phyloP scores from a whole-genome alignment of 1,140 invertebrate species.

The Papilio glaucus region DNA sequence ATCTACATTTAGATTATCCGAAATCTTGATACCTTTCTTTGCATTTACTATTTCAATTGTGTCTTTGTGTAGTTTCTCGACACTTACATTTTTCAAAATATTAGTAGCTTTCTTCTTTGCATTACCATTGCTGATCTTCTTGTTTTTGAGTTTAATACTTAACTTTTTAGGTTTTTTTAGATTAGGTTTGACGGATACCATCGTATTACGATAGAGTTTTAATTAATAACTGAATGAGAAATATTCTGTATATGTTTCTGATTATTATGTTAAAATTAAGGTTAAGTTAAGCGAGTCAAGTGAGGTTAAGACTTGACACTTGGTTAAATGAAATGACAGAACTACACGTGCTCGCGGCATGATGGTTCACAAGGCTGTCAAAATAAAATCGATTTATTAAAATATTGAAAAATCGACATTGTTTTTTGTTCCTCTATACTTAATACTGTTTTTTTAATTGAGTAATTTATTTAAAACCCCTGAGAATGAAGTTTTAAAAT shows the following conservation, averaged over 20 bases:
- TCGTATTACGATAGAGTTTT: conserved; percentile 21
- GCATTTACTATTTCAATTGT: conserved; percentile 32
- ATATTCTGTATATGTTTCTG: too few relatives aligned
- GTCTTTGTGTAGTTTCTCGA: neutral
- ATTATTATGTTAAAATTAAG: too few relatives aligned
- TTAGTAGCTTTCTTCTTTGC: conserved; percentile 39
- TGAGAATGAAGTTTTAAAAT: too few relatives aligned
- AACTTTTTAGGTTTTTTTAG: conserved; percentile 25
- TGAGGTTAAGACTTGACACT: neutral
- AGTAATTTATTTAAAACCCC: too few relatives aligned
- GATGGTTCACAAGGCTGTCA: neutral
- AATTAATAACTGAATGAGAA: conserved; percentile 4
- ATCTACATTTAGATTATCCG: conserved; percentile 30
- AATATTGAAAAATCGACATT: neutral
- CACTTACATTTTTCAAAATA: conserved; percentile 37
- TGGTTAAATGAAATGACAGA: conserved; percentile 7
- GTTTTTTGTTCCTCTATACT: too few relatives aligned
- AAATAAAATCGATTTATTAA: neutral
- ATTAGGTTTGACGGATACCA: conserved; percentile 43
- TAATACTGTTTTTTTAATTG: too few relatives aligned
- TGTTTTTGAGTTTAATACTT: conserved; percentile 30
- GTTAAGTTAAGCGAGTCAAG: conserved; percentile 20
- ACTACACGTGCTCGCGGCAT: conserved; percentile 1
- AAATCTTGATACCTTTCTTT: conserved; percentile 33
- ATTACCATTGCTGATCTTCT: conserved; percentile 34